Percentiles rank a stretch among this genome's conserved stretches.
Evolutionary conservation across 2,113 vertebrate species (phyloP).

Genomic region (Forbesichthys papilliferus): DNA sequence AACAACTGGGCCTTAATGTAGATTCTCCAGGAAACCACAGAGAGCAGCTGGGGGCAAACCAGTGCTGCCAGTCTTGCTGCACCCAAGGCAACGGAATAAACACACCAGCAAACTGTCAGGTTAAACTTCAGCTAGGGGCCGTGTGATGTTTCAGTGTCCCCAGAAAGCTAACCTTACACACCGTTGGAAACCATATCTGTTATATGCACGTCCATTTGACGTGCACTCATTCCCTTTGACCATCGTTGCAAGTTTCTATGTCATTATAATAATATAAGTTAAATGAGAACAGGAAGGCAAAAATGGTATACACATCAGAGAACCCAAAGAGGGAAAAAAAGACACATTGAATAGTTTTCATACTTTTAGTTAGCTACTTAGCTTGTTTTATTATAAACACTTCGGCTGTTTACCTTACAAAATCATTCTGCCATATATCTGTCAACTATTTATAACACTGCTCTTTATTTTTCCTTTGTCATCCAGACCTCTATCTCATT

Average conservation of each 20-base stretch:
- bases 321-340: too few relatives aligned
- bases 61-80: constrained; percentile 75
- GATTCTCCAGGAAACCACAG: constrained; percentile 76
- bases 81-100: constrained; percentile 81
- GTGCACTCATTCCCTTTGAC: constrained; percentile 66
- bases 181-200: constrained; percentile 56
- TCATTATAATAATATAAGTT: not conserved
- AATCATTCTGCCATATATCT: constrained; percentile 36
- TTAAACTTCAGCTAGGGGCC: constrained; percentile 70
- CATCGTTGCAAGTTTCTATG: constrained; percentile 25
- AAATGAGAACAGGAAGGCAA: too few relatives aligned
- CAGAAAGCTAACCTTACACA: constrained; percentile 70
- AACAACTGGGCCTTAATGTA: constrained; percentile 85
- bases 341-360: too few relatives aligned
- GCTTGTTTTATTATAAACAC: constrained; percentile 69
- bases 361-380: constrained; percentile 14
- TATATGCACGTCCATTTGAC: constrained; percentile 51
- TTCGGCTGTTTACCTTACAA: constrained; percentile 56
- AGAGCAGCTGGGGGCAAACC: constrained; percentile 82
- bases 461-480: constrained; percentile 43
- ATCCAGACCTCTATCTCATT: constrained; percentile 21
- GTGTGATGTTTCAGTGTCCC: constrained; percentile 76
- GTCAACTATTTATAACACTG: constrained; percentile 41
- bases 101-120: constrained; percentile 79
- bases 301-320: too few relatives aligned